phyloP scores from a whole-genome alignment of 2,888 invertebrate species.

The Acanthosepion esculentum region DNA sequence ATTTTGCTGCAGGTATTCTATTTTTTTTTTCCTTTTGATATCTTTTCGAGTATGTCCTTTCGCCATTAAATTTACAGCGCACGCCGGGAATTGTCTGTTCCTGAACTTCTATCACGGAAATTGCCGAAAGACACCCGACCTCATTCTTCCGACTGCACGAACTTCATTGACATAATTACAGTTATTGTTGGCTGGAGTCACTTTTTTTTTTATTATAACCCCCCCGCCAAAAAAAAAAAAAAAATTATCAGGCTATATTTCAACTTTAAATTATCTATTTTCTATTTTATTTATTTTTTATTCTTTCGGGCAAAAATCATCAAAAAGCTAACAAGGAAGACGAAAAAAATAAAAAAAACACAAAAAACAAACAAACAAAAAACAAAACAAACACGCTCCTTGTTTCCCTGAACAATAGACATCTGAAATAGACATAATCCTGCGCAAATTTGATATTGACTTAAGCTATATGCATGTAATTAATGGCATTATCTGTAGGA shows the following conservation, averaged over 20 bases:
- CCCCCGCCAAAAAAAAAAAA: not conserved
- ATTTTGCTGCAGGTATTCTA: not conserved
- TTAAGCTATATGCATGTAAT: too few relatives aligned
- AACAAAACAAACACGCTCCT: too few relatives aligned
- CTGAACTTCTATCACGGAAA: not conserved
- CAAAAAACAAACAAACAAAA: too few relatives aligned
- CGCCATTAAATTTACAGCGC: not conserved
- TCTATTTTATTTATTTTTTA: too few relatives aligned
- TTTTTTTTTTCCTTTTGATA: not conserved
- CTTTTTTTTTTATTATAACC: not conserved
- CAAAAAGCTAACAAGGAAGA: not conserved
- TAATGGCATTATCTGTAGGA: too few relatives aligned
- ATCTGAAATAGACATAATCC: too few relatives aligned
- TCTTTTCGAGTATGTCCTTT: not conserved
- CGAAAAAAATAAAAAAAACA: too few relatives aligned
- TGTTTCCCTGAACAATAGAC: too few relatives aligned
- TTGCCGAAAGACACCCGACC: not conserved
- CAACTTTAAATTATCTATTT: not conserved
- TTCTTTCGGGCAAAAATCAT: not conserved
- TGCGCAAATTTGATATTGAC: too few relatives aligned
- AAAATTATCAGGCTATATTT: not conserved
- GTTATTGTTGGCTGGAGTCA: not conserved
- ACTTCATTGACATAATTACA: not conserved
- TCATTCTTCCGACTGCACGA: not conserved
- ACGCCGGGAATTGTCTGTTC: not conserved